These are phyloP conservation scores for Xenopus borealis DNA, from an alignment of 2,113 vertebrate species.

Conservation along the genomic window DNA sequence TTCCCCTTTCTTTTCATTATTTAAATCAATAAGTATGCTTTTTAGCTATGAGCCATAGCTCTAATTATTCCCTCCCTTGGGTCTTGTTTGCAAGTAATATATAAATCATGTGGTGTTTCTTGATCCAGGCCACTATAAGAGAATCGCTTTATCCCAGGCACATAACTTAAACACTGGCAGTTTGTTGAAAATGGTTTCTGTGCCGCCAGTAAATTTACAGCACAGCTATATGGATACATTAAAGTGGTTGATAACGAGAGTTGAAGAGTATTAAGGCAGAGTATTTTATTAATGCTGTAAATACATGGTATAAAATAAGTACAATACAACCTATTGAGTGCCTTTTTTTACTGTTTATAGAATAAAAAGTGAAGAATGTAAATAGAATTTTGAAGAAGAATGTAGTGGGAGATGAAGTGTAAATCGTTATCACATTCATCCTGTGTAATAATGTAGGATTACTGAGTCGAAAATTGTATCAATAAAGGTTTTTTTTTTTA, in stretches of 20 bases:
- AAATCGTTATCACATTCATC: too few relatives aligned
- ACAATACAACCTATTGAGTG: too few relatives aligned
- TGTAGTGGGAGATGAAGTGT: too few relatives aligned
- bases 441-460: too few relatives aligned
- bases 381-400: too few relatives aligned
- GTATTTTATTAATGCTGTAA: conserved; percentile 44
- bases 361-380: too few relatives aligned
- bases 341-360: too few relatives aligned
- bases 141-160: conserved; percentile 57
- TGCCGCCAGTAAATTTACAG: conserved; percentile 59
- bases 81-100: conserved; percentile 67
- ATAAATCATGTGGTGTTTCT: conserved; percentile 63
- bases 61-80: conserved; percentile 68
- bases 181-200: conserved; percentile 56
- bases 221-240: conserved; percentile 54
- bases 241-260: conserved; percentile 48
- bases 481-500: too few relatives aligned
- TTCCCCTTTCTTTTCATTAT: conserved; percentile 58
- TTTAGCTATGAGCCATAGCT: conserved; percentile 64
- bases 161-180: conserved; percentile 68
- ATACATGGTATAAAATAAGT: not conserved
- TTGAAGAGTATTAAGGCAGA: conserved; percentile 44
- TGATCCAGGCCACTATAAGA: conserved; percentile 62
- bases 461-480: too few relatives aligned
- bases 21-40: conserved; percentile 65